phyloP scores from a whole-genome alignment of 2,797 vertebrate species.

The Gorsachius magnificus region DNA sequence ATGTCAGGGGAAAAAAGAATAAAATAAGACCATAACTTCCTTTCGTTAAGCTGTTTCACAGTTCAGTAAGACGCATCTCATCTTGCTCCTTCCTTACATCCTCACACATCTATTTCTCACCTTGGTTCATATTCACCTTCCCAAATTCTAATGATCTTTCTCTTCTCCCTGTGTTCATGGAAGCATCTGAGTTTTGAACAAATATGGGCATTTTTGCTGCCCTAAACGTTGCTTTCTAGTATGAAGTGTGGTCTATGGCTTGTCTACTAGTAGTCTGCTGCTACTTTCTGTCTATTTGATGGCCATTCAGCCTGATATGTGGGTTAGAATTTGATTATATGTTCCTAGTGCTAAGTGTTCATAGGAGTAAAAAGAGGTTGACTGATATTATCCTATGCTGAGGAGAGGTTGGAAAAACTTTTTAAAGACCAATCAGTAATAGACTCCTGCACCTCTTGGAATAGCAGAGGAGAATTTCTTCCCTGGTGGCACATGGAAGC shows the following conservation, averaged over 20 bases:
- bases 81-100: not conserved
- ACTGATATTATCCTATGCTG: not conserved
- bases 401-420: not conserved
- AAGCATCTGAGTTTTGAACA: not conserved
- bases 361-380: not conserved
- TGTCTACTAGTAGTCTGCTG: not conserved
- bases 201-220: not conserved
- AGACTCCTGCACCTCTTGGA: not conserved
- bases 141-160: not conserved
- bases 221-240: not conserved
- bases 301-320: not conserved
- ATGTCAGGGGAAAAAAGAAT: not conserved
- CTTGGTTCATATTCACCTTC: not conserved
- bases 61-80: not conserved
- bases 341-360: not conserved
- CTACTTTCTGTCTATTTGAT: not conserved
- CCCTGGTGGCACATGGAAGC: not conserved
- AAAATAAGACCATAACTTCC: not conserved
- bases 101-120: not conserved
- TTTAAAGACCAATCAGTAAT: not conserved
- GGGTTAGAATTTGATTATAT: not conserved
- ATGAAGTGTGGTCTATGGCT: not conserved
- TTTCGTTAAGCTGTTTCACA: not conserved
- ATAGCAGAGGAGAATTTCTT: not conserved
- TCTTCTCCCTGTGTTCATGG: not conserved